These are phyloP conservation scores for Pseudolycoriella hygida DNA, from an alignment of 2,888 invertebrate species.

Conservation along the genomic window DNA sequence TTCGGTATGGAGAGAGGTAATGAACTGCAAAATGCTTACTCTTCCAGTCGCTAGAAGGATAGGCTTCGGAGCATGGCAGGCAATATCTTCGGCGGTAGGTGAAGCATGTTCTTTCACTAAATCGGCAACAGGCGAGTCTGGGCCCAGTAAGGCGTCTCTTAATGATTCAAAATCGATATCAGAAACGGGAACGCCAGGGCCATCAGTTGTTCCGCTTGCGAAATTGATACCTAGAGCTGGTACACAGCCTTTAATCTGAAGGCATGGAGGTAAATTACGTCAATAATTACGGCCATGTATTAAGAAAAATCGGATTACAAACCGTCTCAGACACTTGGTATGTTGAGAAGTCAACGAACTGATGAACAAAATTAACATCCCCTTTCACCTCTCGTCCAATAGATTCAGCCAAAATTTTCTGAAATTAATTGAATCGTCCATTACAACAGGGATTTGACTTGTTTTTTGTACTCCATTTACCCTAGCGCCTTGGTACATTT, in stretches of 20 bases:
- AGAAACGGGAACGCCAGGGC: too few relatives aligned
- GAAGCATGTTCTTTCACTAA: slow-evolving; percentile 27
- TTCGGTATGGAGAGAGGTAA: too few relatives aligned
- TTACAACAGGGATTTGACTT: too few relatives aligned
- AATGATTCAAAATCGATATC: too few relatives aligned
- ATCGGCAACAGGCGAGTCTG: too few relatives aligned
- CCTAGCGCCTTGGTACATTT: slow-evolving; percentile 50
- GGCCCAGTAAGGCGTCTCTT: too few relatives aligned
- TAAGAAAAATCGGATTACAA: slow-evolving; percentile 18
- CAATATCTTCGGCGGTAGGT: slow-evolving; percentile 53
- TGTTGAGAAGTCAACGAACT: slow-evolving; percentile 69
- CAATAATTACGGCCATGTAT: slow-evolving; percentile 27
- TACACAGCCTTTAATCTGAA: slow-evolving; percentile 52
- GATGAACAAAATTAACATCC: slow-evolving; percentile 54
- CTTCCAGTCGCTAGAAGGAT: slow-evolving; percentile 77
- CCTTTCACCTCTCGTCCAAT: slow-evolving; percentile 51
- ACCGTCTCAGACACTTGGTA: slow-evolving; percentile 40
- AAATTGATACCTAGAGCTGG: slow-evolving; percentile 93
- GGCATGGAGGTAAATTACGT: slow-evolving; percentile 22
- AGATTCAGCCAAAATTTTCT: slow-evolving; percentile 26
- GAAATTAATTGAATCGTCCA: too few relatives aligned
- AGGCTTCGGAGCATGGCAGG: slow-evolving; percentile 75
- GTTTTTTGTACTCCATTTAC: too few relatives aligned
- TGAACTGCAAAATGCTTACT: too few relatives aligned
- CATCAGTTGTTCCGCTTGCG: slow-evolving; percentile 82